Base-by-base conservation (phyloP, 2,113 vertebrate genomes). In the Illadopsis cleaveri region DNA sequence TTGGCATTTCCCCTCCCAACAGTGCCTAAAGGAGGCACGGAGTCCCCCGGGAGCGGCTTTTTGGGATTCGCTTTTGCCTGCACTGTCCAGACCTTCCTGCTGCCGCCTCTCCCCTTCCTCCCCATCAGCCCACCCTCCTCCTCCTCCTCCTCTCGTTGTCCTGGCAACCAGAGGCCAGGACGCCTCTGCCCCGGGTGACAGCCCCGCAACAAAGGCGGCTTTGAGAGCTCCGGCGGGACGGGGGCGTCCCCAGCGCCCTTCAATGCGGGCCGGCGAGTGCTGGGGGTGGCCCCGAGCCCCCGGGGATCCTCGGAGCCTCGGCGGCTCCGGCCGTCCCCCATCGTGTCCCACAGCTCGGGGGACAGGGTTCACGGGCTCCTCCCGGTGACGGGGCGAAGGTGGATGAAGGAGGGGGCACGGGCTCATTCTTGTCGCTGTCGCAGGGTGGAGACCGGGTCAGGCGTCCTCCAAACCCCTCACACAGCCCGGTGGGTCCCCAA, bases 351-450 rank as follows among this genome's bases (percentile, higher is more conserved):
- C 88, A 9, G 96, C 57, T 70, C 96, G n/a, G 88, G 94, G 96
- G 95, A 94, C 96, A 96, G 80, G 93, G 95, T 87, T 97, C 95
- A 83, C 13, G 25, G 94, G 92, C 88, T 96, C 71, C 90, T 90
- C 87, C 40, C 3, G 3, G 79, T 5, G 1, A 2, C 3, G 3
- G 88, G 95, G 94, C 10, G 4, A 62, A 57, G 86, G 78, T 37
- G 93, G 78, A 15, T 76, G 86, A 51, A 72, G 90, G 82, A 93
- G 80, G 33, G 96, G 92, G 94, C 65, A 5, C 66, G 28, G 80
- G 95, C 82, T 91, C 90, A 77, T 97, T 93, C 95, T 97, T 97
- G 97, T 91, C 22, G 0, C 68, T 35, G 62, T 30, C 28, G 81
- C 44, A 4, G 62, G 83, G 78, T 37, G 64, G 58, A 76, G 88